Evolutionary conservation across 2,113 vertebrate species (phyloP).

Genomic region (Tiliqua scincoides): DNA sequence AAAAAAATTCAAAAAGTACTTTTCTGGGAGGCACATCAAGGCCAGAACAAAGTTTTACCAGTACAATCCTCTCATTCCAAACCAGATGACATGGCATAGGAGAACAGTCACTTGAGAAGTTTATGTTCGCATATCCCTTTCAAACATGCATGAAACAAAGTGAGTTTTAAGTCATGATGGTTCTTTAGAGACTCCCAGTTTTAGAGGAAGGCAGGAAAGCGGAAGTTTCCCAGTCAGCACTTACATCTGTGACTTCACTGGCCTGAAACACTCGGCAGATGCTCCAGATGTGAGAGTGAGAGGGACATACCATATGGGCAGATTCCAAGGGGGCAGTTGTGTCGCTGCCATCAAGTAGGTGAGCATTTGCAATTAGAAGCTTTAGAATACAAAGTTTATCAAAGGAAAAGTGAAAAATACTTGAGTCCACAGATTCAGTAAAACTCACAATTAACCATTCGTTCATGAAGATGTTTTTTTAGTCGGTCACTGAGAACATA

Average conservation of each 20-base stretch:
- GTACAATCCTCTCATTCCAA: neutral
- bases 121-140: neutral
- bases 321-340: neutral
- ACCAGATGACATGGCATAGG: neutral
- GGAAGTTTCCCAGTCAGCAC: neutral
- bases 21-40: neutral
- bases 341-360: neutral
- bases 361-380: neutral
- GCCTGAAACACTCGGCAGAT: constrained; percentile 29
- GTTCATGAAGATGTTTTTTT: too few species aligned
- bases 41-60: neutral
- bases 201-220: neutral
- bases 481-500: too few species aligned
- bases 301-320: neutral
- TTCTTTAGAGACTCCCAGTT: constrained; percentile 29
- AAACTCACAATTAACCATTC: neutral
- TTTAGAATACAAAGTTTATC: rapidly evolving
- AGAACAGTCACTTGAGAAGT: neutral
- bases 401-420: neutral
- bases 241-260: constrained; percentile 30
- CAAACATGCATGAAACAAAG: constrained; percentile 31
- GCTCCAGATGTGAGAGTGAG: constrained; percentile 37
- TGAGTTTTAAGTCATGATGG: constrained; percentile 37
- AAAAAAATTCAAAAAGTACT: neutral
- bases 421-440: neutral